Conservation (phyloP, 1,140 invertebrate genomes). For the Conus ventricosus region DNA sequence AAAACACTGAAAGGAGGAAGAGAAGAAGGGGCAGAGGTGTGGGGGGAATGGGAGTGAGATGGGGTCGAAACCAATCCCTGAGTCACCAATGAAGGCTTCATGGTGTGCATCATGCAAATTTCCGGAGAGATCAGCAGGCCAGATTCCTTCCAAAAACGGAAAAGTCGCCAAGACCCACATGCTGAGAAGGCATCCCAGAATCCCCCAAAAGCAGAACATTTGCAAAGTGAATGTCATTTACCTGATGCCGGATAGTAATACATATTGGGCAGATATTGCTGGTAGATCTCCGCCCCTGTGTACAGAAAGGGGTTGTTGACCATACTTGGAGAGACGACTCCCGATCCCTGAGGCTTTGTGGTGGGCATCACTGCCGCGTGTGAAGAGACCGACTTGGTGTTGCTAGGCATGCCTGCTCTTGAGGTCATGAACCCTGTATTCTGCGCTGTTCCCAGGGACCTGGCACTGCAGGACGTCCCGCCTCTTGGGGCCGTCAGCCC, state of each 20-base stretch:
- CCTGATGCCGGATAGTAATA: constrained; percentile 12
- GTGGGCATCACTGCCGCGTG: not conserved
- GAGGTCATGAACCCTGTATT: not conserved
- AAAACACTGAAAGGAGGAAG: too few species aligned
- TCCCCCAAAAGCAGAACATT: not conserved
- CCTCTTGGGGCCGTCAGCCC: not conserved
- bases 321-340: not conserved
- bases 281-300: not conserved
- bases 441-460: not conserved
- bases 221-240: not conserved
- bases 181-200: not conserved
- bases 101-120: not conserved
- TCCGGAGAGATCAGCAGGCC: not conserved
- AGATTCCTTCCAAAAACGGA: not conserved
- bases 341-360: not conserved
- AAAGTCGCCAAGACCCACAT: not conserved
- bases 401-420: not conserved
- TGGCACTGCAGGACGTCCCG: not conserved
- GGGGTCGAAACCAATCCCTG: not conserved
- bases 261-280: not conserved
- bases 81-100: not conserved
- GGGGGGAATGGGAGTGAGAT: too few species aligned
- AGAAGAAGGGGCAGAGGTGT: too few species aligned
- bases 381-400: not conserved
- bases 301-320: not conserved